Evolutionary conservation across 1,140 invertebrate genomes (phyloP).

Genomic region (Hyposmocoma kahamanoa): DNA sequence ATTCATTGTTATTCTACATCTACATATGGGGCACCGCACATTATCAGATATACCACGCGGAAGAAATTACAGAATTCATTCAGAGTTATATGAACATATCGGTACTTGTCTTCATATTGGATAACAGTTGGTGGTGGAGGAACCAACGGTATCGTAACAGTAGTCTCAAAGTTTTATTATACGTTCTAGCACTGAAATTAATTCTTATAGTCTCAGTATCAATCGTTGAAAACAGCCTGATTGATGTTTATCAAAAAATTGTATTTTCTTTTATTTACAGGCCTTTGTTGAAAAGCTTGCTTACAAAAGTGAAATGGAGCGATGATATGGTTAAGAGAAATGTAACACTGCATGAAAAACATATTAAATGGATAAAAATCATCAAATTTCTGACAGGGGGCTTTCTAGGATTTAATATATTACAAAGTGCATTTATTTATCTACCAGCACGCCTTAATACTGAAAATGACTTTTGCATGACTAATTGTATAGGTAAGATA

Average conservation of each 20-base stretch:
- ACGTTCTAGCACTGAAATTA: too few relatives aligned
- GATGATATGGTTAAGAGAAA: constrained; percentile 24
- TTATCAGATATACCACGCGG: constrained; percentile 32
- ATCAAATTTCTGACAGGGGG: constrained; percentile 36
- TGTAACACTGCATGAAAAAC: constrained; percentile 18
- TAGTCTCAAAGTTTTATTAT: too few relatives aligned
- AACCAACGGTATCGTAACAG: constrained; percentile 46
- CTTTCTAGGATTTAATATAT: constrained; percentile 34
- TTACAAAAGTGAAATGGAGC: constrained; percentile 26
- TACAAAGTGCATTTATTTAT: constrained; percentile 34
- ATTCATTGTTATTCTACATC: constrained; percentile 36
- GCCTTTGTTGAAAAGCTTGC: constrained; percentile 22
- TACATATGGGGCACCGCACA: constrained; percentile 37
- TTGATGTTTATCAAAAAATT: too few relatives aligned
- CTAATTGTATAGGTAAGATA: constrained; percentile 46
- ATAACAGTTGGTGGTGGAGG: constrained; percentile 46
- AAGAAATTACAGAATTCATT: constrained; percentile 31
- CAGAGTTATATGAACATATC: constrained; percentile 44
- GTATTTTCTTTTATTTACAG: constrained; percentile 16
- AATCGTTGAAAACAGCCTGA: too few relatives aligned
- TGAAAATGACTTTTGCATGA: constrained; percentile 35
- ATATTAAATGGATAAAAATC: constrained; percentile 22
- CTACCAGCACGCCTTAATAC: constrained; percentile 34
- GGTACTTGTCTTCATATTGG: constrained; percentile 26
- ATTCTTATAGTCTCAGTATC: too few relatives aligned